phyloP scores from a whole-genome alignment of 2,888 invertebrate species.

The Amphipoea oculea region DNA sequence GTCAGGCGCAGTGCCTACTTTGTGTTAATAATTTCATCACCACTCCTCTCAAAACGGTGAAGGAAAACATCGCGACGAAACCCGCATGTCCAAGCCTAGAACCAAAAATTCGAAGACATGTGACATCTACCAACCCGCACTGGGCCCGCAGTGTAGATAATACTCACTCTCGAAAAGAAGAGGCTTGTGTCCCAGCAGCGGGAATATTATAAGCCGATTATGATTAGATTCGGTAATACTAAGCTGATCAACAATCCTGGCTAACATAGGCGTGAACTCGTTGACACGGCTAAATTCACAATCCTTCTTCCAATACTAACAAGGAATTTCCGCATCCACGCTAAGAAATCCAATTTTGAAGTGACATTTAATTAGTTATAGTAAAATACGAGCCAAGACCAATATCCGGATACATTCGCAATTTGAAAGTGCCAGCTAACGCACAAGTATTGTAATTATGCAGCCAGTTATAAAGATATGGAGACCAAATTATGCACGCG shows the following conservation, averaged over 20 bases:
- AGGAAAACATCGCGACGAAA: too few relatives aligned
- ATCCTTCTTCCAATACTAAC: background rate
- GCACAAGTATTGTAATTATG: slow-evolving; percentile 23
- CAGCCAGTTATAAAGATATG: slow-evolving; percentile 13
- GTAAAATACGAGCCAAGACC: background rate
- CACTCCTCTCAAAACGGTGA: too few relatives aligned
- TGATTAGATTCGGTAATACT: too few relatives aligned
- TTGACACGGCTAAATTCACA: background rate
- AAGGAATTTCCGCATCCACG: background rate
- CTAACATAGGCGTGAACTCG: background rate
- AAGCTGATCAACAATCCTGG: background rate
- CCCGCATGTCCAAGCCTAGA: too few relatives aligned
- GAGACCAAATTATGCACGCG: slow-evolving; percentile 41
- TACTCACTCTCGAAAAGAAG: too few relatives aligned
- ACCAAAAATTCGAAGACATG: too few relatives aligned
- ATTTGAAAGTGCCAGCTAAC: slow-evolving; percentile 43
- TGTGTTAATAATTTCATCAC: too few relatives aligned
- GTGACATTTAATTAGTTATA: background rate
- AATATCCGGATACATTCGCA: slow-evolving; percentile 34
- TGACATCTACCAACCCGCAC: too few relatives aligned
- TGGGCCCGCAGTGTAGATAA: too few relatives aligned
- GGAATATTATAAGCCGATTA: too few relatives aligned
- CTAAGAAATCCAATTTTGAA: background rate
- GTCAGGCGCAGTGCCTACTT: too few relatives aligned
- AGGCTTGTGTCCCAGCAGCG: too few relatives aligned